Conservation (phyloP, 2,113 vertebrate species). For the Pimephales promelas region DNA sequence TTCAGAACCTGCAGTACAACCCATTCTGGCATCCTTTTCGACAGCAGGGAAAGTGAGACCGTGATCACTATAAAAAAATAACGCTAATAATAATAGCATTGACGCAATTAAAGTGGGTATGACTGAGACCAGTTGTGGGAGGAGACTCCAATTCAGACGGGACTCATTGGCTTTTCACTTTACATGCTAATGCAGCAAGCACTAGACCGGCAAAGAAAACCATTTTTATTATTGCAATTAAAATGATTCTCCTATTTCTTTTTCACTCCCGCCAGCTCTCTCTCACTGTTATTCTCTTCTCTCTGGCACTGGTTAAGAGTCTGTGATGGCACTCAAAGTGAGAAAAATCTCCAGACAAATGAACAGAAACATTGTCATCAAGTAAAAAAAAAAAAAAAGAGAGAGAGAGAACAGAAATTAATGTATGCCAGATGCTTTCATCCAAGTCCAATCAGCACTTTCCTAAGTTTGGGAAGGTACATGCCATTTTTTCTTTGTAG, state of each 20-base stretch:
- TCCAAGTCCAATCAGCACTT: slow-evolving; percentile 17
- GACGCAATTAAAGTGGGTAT: slow-evolving; percentile 36
- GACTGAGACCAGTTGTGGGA: slow-evolving; percentile 17
- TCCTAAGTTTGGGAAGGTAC: slow-evolving; percentile 25
- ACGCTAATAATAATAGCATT: slow-evolving; percentile 18
- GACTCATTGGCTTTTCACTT: slow-evolving; percentile 36
- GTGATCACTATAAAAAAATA: slow-evolving; percentile 35
- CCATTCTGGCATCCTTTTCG: slow-evolving; percentile 13
- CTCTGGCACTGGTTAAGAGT: neutral
- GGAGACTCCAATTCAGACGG: slow-evolving; percentile 31
- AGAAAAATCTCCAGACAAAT: neutral
- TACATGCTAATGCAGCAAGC: slow-evolving; percentile 53
- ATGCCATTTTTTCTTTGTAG: neutral
- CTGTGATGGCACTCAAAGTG: slow-evolving; percentile 24
- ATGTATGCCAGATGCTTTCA: slow-evolving; percentile 27
- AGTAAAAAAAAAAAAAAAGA: too few species aligned
- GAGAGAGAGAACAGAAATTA: slow-evolving; percentile 10
- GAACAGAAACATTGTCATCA: neutral
- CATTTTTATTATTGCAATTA: slow-evolving; percentile 61
- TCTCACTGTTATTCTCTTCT: neutral
- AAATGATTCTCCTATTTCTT: slow-evolving; percentile 38
- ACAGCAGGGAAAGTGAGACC: slow-evolving; percentile 7
- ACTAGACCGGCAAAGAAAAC: slow-evolving; percentile 48
- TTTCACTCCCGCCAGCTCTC: neutral
- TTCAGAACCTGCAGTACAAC: slow-evolving; percentile 18